Evolutionary conservation across 2,113 vertebrate genomes (phyloP).

Genomic region (Pluvialis apricaria): DNA sequence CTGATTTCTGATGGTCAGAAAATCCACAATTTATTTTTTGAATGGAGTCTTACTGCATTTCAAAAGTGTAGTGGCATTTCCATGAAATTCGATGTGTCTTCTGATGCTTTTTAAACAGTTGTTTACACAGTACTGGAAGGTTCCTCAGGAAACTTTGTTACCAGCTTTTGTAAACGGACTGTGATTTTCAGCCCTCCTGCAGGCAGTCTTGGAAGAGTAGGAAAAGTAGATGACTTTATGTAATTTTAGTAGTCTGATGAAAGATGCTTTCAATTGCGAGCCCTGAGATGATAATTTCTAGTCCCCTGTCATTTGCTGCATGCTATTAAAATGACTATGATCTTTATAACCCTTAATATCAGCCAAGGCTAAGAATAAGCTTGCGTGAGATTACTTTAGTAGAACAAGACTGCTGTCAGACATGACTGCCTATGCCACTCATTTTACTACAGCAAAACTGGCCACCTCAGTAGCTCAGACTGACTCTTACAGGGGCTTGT

Average conservation of each 20-base stretch:
- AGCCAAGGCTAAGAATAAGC: background rate
- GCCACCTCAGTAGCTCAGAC: background rate
- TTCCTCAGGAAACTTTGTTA: background rate
- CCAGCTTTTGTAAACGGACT: background rate
- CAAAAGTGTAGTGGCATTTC: background rate
- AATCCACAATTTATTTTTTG: background rate
- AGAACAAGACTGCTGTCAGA: background rate
- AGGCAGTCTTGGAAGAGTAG: background rate
- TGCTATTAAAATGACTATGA: background rate
- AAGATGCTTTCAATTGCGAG: background rate
- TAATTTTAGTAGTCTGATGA: constrained; percentile 21
- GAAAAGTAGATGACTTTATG: background rate
- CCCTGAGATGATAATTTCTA: background rate
- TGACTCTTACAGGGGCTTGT: background rate
- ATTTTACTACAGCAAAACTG: background rate
- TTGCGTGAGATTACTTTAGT: background rate
- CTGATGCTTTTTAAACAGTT: background rate
- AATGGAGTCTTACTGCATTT: background rate
- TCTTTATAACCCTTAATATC: background rate
- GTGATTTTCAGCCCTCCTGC: background rate
- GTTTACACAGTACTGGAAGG: background rate
- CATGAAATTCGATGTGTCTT: background rate
- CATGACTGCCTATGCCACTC: background rate
- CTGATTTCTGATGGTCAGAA: background rate
- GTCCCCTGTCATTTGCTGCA: background rate